phyloP scores from a whole-genome alignment of 2,797 vertebrate species.

The Enteromius trimaculatus region DNA sequence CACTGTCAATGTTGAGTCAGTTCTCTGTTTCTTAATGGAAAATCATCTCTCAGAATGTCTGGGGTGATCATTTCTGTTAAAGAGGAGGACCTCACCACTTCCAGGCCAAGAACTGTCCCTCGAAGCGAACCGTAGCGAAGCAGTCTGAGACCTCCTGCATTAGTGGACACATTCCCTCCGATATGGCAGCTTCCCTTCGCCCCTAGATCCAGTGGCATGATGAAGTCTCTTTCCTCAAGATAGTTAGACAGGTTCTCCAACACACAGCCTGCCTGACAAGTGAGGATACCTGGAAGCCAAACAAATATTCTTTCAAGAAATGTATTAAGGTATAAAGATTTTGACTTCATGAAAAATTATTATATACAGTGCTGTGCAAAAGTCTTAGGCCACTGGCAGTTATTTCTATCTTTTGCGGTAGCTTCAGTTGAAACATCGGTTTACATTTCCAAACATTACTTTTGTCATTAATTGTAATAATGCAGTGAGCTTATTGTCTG shows the following conservation, averaged over 20 bases:
- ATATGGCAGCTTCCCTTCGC: slow-evolving; percentile 98
- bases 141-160: slow-evolving; percentile 90
- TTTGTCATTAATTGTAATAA: too few relatives aligned
- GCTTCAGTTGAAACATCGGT: too few relatives aligned
- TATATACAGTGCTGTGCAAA: not conserved
- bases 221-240: slow-evolving; percentile 81
- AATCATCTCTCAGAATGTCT: not conserved
- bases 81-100: slow-evolving; percentile 83
- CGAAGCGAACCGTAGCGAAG: slow-evolving; percentile 90
- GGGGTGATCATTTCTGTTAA: not conserved
- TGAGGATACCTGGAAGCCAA: slow-evolving; percentile 82
- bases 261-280: slow-evolving; percentile 93
- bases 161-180: slow-evolving; percentile 94
- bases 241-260: slow-evolving; percentile 85
- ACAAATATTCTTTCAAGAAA: not conserved
- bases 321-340: not conserved
- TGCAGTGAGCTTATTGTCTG: too few relatives aligned
- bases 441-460: too few relatives aligned
- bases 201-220: slow-evolving; percentile 94
- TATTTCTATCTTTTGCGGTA: too few relatives aligned
- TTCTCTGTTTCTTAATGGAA: not conserved
- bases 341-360: not conserved
- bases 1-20: not conserved
- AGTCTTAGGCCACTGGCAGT: too few relatives aligned
- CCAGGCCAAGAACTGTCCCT: slow-evolving; percentile 91